Percentiles rank a stretch among this genome's conserved stretches.
Conservation (phyloP, 1,140 invertebrate species). For the Marisa cornuarietis region DNA sequence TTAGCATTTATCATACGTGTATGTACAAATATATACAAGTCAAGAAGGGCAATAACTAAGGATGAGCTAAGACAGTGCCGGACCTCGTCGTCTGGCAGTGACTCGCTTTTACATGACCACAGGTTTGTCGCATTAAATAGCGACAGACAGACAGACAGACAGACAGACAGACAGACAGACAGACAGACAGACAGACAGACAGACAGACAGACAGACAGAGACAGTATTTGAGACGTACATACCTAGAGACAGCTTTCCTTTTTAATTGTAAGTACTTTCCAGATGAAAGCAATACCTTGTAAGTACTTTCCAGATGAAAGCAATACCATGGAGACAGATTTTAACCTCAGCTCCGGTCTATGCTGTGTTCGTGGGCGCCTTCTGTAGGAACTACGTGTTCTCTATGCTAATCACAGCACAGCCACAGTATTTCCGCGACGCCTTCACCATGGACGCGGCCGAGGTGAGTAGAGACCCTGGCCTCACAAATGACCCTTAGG, state of each 20-base stretch:
- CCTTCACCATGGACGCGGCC: conserved; percentile 25
- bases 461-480: conserved; percentile 19
- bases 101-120: no score
- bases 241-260: no score
- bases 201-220: background rate
- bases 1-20: no score
- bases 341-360: conserved; percentile 34
- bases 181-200: background rate
- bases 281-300: conserved; percentile 31
- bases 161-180: background rate
- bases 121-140: no score
- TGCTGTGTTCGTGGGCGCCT: conserved; percentile 32
- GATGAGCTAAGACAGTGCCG: no score
- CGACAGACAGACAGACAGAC: conserved; percentile 11
- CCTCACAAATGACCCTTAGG: background rate
- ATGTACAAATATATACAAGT: no score
- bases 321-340: conserved; percentile 35
- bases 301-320: conserved; percentile 13
- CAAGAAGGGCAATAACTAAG: no score
- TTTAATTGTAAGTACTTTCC: background rate
- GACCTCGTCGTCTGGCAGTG: no score
- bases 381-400: conserved; percentile 35
- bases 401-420: conserved; percentile 32
- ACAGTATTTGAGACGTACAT: background rate
- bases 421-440: conserved; percentile 36